Base-by-base conservation (phyloP, 64 coral and sea anemone genomes). In the Astreopora myriophthalma region DNA sequence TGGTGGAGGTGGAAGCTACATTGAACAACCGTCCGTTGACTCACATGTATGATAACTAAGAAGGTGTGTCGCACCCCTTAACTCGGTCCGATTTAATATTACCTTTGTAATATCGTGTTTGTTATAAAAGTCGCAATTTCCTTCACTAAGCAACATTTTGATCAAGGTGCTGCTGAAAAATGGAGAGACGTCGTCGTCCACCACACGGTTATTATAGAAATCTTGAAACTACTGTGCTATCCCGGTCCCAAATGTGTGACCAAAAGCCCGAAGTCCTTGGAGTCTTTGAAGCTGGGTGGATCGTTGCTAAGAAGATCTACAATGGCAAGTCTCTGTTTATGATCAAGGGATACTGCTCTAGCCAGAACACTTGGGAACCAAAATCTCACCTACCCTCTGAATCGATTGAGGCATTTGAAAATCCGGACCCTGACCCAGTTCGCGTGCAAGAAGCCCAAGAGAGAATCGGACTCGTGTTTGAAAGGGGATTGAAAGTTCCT, bases 361-460 rank as follows among this genome's bases (percentile, higher is more conserved):
- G 37, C 19, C 0, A 70, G 22, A 87, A 87, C 68, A 87, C 85
- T 0, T 73, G 67, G 85, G 85, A 87, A 67, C 85, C 85, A 20
- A 44, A 69, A 49, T 8, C 7, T 14, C 68, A 87, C 37, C 62
- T 87, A n/a, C 85, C 85, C 3, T 0, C 57, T 27, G 85, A 87
- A 2, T 7, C 48, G n/a, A 51, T 87, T 2, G 23, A 60, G 17
- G 68, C 32, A 6, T 87, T 87, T 25, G 65, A 87, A 12, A 12
- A 52, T 25, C 63, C 20, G 11, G 31, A 46, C 27, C 38, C 24
- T 23, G 65, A 72, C 16, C 37, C 5, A 36, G 64, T 72, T 7
- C 85, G 65, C 5, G 37, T 72, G 6, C 67, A 72, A 33, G 68
- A 87, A 22, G 22, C 36, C 13, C 13, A 17, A 42, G 82, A 86